phyloP scores from a whole-genome alignment of 2,797 vertebrate genomes.

The Sebastes alutus region DNA sequence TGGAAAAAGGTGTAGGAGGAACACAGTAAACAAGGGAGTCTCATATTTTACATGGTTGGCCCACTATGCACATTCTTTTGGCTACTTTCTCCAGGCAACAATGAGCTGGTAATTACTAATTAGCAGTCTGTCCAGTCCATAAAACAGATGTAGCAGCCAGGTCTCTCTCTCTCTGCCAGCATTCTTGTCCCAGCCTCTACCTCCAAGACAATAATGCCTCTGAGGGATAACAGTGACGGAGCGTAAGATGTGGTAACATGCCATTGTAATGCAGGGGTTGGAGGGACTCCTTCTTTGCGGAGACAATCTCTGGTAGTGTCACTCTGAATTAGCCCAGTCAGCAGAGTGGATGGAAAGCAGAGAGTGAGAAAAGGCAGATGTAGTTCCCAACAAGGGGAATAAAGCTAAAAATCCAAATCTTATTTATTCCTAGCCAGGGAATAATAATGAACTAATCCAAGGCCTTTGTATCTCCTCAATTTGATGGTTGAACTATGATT shows the following conservation, averaged over 20 bases:
- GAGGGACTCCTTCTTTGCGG: not conserved
- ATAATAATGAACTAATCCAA: not conserved
- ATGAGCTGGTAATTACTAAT: constrained; percentile 60
- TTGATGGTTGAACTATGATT: not conserved
- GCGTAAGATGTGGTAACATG: constrained; percentile 16
- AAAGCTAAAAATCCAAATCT: not conserved
- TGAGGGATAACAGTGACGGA: not conserved
- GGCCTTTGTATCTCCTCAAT: not conserved
- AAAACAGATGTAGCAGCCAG: constrained; percentile 31
- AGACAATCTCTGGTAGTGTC: constrained; percentile 1
- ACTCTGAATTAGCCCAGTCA: constrained; percentile 17
- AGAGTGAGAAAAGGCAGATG: not conserved
- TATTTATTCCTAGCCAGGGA: not conserved
- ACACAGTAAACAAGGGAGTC: not conserved
- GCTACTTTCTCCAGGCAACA: constrained; percentile 34
- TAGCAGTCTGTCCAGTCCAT: constrained; percentile 29
- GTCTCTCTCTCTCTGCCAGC: constrained; percentile 1
- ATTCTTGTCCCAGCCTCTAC: not conserved
- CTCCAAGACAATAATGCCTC: constrained; percentile 2
- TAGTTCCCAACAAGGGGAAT: not conserved
- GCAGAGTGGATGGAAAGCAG: not conserved
- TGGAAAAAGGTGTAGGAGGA: not conserved
- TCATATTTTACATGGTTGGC: not conserved
- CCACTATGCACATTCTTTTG: not conserved
- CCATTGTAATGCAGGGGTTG: constrained; percentile 13